Evolutionary conservation across 2,113 vertebrate species (phyloP).

Genomic region (Bettongia penicillata): DNA sequence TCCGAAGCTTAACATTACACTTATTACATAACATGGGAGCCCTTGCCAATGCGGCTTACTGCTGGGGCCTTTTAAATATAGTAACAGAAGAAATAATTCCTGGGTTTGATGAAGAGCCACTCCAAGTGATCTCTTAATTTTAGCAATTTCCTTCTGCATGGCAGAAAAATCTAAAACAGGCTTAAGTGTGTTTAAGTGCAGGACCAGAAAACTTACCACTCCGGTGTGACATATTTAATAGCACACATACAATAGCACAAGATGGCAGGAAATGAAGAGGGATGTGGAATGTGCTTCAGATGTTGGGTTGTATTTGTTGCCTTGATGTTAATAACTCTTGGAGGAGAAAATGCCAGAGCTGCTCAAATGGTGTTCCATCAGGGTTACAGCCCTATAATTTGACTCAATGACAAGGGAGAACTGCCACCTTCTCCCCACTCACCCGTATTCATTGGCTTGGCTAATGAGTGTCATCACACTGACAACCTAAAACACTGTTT

Average conservation of each 20-base stretch:
- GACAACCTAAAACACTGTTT: background rate
- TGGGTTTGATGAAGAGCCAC: constrained; percentile 53
- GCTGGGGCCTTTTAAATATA: constrained; percentile 67
- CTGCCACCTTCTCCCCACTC: background rate
- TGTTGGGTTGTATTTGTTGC: background rate
- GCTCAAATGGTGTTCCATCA: background rate
- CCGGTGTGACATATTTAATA: background rate
- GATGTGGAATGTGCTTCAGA: fast-evolving
- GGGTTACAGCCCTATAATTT: fast-evolving
- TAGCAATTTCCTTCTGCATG: constrained; percentile 45
- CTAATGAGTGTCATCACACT: background rate
- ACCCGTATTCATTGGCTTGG: background rate
- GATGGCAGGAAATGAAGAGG: fast-evolving
- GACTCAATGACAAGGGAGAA: background rate
- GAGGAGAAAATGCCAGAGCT: background rate
- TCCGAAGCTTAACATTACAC: constrained; percentile 21
- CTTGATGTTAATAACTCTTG: background rate
- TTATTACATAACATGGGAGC: constrained; percentile 63
- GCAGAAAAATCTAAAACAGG: constrained; percentile 58
- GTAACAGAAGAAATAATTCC: constrained; percentile 61
- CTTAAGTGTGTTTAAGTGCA: constrained; percentile 9
- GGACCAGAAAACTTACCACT: background rate
- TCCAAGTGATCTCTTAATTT: constrained; percentile 72
- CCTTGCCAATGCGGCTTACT: constrained; percentile 52
- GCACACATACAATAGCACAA: fast-evolving